Evolutionary conservation across 2,888 invertebrate genomes (phyloP), one percentile per base, ranked within the genome.

Genomic region (Sphinx pinastri): DNA sequence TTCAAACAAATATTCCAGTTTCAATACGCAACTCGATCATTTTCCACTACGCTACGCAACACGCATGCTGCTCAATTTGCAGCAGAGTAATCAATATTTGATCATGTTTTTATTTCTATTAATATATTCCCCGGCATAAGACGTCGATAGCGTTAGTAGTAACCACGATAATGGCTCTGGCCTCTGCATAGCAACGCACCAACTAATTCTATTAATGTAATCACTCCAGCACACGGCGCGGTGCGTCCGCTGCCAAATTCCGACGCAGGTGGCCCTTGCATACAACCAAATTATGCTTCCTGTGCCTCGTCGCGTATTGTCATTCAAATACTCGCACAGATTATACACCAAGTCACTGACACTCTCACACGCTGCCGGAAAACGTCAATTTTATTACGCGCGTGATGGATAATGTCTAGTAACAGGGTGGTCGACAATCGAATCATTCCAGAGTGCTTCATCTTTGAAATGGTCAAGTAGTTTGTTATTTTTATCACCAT

Each of bases 381-480:
- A 38, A 68, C 59, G 59, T 68, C 31, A 55, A 58, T 68, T 68
- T 68, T 68, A 68, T 68, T 54, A 55, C 31, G 38, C 38, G 19
- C 54, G 55, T 58, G 49, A 45, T 47, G 49, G 57, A 55, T 68
- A 45, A 31, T 19, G 49, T 12, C 5, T 47, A 45, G 16, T 49
- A 47, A 63, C 63, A 63, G 47, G 63, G 63, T 63, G 63, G 63
- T 63, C 63, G 47, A 12, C 49, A 47, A 31, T 19, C 63, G 13
- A 49, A 63, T 19, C 12, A 63, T 63, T 63, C 11, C 6, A 63
- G 11, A 19, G 10, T 16, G 13, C 47, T 19, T 12, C 1, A n/a
- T 13, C 63, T 49, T 63, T 47, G n/a, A 10, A 47, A 47, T 45
- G 16, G 47, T 45, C 60, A 16, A n/a, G 54, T 16, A 10, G 54